Conservation (phyloP, 2,797 vertebrate species). For the Rhinogobio ventralis region DNA sequence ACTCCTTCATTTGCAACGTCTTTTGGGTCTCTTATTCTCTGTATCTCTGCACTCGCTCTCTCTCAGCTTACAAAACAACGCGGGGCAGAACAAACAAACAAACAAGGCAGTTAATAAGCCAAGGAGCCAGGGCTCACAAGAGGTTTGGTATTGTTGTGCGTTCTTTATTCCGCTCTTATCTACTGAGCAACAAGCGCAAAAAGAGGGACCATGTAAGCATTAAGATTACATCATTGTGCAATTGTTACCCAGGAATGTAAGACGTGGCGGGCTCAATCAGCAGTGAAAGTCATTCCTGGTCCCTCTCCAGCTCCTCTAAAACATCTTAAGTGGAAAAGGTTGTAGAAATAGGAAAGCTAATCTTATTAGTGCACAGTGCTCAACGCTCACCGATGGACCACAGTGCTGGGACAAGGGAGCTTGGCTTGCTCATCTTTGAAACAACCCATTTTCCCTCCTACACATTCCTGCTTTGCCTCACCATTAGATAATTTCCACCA, state of each 20-base stretch:
- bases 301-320: slow-evolving; percentile 71
- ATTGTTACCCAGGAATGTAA: slow-evolving; percentile 82
- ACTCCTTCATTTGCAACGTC: slow-evolving; percentile 66
- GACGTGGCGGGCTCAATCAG: slow-evolving; percentile 74
- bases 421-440: slow-evolving; percentile 75
- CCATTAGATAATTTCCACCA: slow-evolving; percentile 31
- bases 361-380: slow-evolving; percentile 77
- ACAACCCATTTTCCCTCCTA: slow-evolving; percentile 33
- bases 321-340: slow-evolving; percentile 77
- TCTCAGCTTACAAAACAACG: slow-evolving; percentile 65
- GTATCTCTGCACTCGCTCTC: slow-evolving; percentile 62
- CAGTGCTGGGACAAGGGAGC: slow-evolving; percentile 51
- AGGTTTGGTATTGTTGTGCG: slow-evolving; percentile 71
- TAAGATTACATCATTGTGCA: slow-evolving; percentile 81
- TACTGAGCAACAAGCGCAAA: slow-evolving; percentile 71
- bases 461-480: slow-evolving; percentile 23
- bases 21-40: slow-evolving; percentile 58
- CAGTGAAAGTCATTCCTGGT: slow-evolving; percentile 63
- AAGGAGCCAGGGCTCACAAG: slow-evolving; percentile 56
- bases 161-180: slow-evolving; percentile 78
- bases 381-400: slow-evolving; percentile 66
- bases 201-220: slow-evolving; percentile 78
- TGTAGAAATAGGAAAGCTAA: slow-evolving; percentile 71
- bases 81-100: slow-evolving; percentile 73
- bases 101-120: slow-evolving; percentile 76